Percentiles rank a stretch among this genome's conserved stretches.
phyloP scores from a whole-genome alignment of 2,113 vertebrate genomes.

The Rynchops niger region DNA sequence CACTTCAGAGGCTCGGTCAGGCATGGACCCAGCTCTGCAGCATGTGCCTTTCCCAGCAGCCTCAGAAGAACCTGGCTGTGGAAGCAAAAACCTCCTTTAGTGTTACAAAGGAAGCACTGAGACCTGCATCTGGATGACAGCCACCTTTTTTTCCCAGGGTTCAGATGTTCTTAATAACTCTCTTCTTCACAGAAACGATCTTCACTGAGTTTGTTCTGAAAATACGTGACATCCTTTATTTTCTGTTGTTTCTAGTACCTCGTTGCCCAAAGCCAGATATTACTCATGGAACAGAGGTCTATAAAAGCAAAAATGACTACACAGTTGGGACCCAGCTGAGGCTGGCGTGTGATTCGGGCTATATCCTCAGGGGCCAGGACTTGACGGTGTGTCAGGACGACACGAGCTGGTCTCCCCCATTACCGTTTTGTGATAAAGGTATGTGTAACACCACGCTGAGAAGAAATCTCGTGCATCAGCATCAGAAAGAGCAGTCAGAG shows the following conservation, averaged over 20 bases:
- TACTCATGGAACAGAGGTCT: not conserved
- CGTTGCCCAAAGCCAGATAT: not conserved
- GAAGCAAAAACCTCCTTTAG: not conserved
- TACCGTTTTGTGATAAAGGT: slow-evolving; percentile 59
- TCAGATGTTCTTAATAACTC: not conserved
- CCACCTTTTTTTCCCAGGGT: not conserved
- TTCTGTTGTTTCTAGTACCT: not conserved
- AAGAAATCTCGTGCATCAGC: fast-evolving
- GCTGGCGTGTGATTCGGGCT: not conserved
- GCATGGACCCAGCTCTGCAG: not conserved
- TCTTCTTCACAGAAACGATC: not conserved
- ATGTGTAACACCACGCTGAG: not conserved
- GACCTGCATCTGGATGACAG: not conserved
- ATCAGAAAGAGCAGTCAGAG: not conserved
- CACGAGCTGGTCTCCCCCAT: not conserved
- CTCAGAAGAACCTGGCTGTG: not conserved
- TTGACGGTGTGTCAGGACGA: not conserved
- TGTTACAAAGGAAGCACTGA: not conserved
- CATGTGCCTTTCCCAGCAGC: not conserved
- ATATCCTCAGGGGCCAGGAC: not conserved
- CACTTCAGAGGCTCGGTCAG: fast-evolving
- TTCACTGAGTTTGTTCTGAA: not conserved
- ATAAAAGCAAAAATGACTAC: not conserved
- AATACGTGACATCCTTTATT: not conserved
- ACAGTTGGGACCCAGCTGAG: fast-evolving